Conservation (phyloP, 2,797 vertebrate species). For the Miichthys miiuy region DNA sequence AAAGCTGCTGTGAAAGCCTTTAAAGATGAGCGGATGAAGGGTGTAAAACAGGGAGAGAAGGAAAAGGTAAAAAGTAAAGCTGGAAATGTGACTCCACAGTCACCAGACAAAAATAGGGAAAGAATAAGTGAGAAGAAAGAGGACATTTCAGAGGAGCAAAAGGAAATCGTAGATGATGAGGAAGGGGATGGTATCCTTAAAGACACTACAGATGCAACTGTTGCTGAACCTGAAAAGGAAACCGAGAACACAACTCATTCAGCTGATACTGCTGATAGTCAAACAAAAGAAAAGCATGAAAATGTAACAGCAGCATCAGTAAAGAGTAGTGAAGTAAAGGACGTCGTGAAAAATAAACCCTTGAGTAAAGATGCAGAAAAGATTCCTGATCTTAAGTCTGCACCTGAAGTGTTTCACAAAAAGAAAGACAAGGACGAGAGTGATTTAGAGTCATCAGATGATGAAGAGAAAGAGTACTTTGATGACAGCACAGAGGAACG, state of each 20-base stretch:
- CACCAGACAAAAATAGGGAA: constrained; percentile 3
- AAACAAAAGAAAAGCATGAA: constrained; percentile 26
- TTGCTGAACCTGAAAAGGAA: constrained; percentile 13
- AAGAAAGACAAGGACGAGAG: constrained; percentile 62
- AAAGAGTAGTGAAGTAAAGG: constrained; percentile 32
- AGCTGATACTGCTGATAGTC: constrained; percentile 12
- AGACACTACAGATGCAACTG: constrained; percentile 18
- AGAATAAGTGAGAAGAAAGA: constrained; percentile 12
- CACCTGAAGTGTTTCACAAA: constrained; percentile 32
- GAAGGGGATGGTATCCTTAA: background rate
- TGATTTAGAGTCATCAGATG: constrained; percentile 78
- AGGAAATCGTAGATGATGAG: constrained; percentile 19
- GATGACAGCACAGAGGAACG: constrained; percentile 98
- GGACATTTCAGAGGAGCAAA: background rate
- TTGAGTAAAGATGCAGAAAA: constrained; percentile 27
- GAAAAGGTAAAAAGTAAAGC: constrained; percentile 38
- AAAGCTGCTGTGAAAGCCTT: constrained; percentile 83
- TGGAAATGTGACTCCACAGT: constrained; percentile 15
- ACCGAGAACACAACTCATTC: background rate
- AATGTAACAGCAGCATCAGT: background rate
- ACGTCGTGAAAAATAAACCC: constrained; percentile 18
- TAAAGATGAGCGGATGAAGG: constrained; percentile 76
- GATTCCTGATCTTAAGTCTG: background rate
- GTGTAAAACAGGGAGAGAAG: constrained; percentile 4
- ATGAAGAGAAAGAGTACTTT: constrained; percentile 90